Evolutionary conservation across 92 coral and sea anemone genomes (phyloP).

Genomic region (Porites divaricata): DNA sequence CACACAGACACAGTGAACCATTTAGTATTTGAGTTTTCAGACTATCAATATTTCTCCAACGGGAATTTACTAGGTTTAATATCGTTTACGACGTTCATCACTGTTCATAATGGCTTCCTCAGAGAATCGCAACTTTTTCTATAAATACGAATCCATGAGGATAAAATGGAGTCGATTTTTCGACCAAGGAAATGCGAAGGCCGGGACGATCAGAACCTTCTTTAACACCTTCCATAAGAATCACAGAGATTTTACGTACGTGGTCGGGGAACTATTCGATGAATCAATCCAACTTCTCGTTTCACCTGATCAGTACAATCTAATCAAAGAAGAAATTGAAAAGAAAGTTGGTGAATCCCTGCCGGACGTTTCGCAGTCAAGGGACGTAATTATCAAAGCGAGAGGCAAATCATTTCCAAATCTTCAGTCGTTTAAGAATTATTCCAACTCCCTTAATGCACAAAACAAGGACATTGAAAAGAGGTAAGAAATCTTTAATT

Average conservation of each 20-base stretch:
- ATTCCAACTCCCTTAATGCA: not conserved
- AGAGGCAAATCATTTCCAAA: conserved; percentile 14
- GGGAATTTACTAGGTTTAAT: no score
- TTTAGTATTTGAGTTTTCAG: no score
- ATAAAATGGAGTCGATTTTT: conserved; percentile 38
- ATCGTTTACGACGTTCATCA: not conserved
- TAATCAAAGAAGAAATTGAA: conserved; percentile 61
- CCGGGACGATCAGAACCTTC: conserved; percentile 26
- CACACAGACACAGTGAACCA: no score
- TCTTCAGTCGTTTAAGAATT: conserved; percentile 28
- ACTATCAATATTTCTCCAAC: no score
- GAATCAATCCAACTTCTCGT: conserved; percentile 54
- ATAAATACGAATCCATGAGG: conserved; percentile 46
- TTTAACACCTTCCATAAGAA: conserved; percentile 50
- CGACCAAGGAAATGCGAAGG: conserved; percentile 8
- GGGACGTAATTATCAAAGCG: not conserved
- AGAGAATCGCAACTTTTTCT: conserved; percentile 13
- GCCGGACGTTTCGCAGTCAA: conserved; percentile 42
- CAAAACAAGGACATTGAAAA: conserved; percentile 28
- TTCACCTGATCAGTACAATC: conserved; percentile 32
- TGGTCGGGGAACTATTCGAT: conserved; percentile 55
- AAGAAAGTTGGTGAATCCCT: conserved; percentile 15
- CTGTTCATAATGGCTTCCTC: not conserved
- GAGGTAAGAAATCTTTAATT: conserved; percentile 23
- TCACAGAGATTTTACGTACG: conserved; percentile 46